Evolutionary conservation across 2,113 vertebrate genomes (phyloP).

Genomic region (Cromileptes altivelis): DNA sequence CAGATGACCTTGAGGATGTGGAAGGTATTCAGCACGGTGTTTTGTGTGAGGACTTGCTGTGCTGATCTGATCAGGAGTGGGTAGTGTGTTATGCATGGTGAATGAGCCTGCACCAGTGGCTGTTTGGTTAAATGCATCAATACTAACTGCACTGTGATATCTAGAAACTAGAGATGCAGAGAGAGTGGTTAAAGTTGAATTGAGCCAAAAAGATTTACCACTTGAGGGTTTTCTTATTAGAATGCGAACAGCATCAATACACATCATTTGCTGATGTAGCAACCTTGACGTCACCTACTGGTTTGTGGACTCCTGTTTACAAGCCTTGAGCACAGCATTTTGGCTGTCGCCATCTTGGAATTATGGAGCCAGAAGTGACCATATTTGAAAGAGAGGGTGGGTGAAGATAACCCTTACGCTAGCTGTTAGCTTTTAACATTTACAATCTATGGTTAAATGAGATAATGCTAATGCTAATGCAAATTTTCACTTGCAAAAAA

Average conservation of each 20-base stretch:
- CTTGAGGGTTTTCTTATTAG: neutral
- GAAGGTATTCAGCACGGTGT: slow-evolving; percentile 76
- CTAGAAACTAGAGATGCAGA: neutral
- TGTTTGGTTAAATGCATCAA: neutral
- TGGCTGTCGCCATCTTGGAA: no score
- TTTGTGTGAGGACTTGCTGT: slow-evolving; percentile 42
- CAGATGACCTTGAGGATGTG: slow-evolving; percentile 85
- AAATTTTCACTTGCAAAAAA: no score
- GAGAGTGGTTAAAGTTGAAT: neutral
- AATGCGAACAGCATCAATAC: neutral
- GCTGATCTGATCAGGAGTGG: slow-evolving; percentile 3
- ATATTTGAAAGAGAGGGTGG: no score
- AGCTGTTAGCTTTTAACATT: no score
- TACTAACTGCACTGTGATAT: slow-evolving; percentile 7
- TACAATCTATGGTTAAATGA: no score
- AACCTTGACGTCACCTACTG: no score
- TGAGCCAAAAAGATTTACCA: neutral
- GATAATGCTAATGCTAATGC: no score
- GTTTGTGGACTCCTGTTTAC: no score
- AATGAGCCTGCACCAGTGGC: neutral
- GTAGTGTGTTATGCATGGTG: slow-evolving; percentile 38
- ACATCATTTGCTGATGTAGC: neutral
- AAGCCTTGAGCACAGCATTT: no score
- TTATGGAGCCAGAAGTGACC: no score
- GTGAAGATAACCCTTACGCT: no score